A percentile compares a stretch with the other conserved stretches of the same genome.
phyloP scores from a whole-genome alignment of 2,888 invertebrate species.

The Cremastobaeus sp. region DNA sequence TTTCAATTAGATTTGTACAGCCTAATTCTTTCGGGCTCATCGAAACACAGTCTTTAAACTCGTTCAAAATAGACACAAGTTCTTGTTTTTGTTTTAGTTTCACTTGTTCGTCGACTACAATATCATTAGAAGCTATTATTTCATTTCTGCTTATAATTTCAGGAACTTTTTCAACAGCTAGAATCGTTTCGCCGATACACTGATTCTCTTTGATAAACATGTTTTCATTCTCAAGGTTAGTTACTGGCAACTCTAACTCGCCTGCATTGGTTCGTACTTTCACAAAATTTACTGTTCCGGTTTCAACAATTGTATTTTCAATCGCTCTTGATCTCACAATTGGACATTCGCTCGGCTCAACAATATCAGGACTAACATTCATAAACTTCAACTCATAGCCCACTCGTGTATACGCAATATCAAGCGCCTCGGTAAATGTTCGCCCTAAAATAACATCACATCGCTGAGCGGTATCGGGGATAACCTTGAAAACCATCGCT shows the following conservation, averaged over 20 bases:
- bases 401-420: slow-evolving; percentile 20
- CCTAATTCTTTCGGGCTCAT: slow-evolving; percentile 44
- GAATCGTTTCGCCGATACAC: slow-evolving; percentile 6
- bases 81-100: not conserved
- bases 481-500: slow-evolving; percentile 6
- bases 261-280: slow-evolving; percentile 7
- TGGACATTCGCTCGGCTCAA: not conserved
- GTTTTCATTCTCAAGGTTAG: not conserved
- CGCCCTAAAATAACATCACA: slow-evolving; percentile 21
- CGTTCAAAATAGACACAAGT: slow-evolving; percentile 7
- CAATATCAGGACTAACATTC: slow-evolving; percentile 2
- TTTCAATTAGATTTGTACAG: slow-evolving; percentile 25
- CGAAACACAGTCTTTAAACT: slow-evolving; percentile 43
- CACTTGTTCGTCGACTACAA: not conserved
- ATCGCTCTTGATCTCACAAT: not conserved
- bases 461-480: slow-evolving; percentile 24
- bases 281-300: slow-evolving; percentile 20
- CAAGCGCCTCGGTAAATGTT: slow-evolving; percentile 27
- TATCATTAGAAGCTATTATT: not conserved
- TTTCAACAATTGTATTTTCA: not conserved
- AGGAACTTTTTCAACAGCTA: not conserved
- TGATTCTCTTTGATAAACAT: not conserved
- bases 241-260: slow-evolving; percentile 2
- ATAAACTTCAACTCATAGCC: slow-evolving; percentile 27
- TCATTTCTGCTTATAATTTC: not conserved